A percentile compares a stretch with the other conserved stretches of the same genome.
These are phyloP conservation scores for Equus przewalskii DNA, from an alignment of 2,113 vertebrate genomes.

Conservation along the genomic window DNA sequence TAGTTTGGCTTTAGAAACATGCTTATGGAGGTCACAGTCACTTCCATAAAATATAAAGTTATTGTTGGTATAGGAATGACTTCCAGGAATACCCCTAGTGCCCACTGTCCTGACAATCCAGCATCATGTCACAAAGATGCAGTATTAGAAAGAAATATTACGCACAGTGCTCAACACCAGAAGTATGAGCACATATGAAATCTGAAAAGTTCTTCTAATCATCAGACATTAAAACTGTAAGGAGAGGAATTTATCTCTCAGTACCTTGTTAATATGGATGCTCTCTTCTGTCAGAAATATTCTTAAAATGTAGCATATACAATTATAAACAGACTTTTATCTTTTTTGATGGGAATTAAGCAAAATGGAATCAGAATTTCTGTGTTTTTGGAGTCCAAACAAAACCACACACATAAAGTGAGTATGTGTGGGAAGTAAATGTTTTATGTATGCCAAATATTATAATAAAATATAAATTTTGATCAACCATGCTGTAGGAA, in stretches of 20 bases:
- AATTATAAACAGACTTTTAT: background rate
- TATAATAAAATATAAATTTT: constrained; percentile 24
- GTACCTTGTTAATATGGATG: background rate
- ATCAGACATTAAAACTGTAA: background rate
- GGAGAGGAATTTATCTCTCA: background rate
- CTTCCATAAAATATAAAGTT: background rate
- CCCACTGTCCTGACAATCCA: background rate
- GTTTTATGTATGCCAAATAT: background rate
- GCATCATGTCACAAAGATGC: background rate
- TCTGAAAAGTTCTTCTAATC: background rate
- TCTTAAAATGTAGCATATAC: background rate
- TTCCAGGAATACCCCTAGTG: background rate
- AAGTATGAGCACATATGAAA: background rate
- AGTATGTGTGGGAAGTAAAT: background rate
- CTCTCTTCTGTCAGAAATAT: background rate
- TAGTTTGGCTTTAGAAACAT: background rate
- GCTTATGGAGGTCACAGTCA: background rate
- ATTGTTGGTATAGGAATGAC: background rate
- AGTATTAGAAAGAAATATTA: background rate
- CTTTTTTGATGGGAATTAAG: background rate
- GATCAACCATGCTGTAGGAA: background rate
- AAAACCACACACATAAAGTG: background rate
- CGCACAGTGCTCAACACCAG: background rate
- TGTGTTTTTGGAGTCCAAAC: background rate
- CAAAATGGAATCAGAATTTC: background rate